These are phyloP conservation scores for Crax fasciolata DNA, from an alignment of 2,797 vertebrate species.

Conservation along the genomic window DNA sequence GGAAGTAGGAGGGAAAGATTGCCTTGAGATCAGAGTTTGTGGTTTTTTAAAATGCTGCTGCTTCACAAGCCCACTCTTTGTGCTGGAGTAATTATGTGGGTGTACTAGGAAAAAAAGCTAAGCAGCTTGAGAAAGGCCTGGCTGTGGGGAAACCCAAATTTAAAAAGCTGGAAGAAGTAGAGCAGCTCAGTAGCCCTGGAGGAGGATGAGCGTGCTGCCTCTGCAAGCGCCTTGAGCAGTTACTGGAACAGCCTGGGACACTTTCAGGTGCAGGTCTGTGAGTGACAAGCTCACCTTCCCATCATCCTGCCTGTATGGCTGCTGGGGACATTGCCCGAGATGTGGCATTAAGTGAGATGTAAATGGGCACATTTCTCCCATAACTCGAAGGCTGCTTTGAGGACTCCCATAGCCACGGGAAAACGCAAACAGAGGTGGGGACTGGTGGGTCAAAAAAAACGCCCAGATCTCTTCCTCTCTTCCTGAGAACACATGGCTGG, in stretches of 20 bases:
- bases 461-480: background rate
- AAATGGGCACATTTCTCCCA: background rate
- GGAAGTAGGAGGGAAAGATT: slow-evolving; percentile 79
- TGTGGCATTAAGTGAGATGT: accelerated
- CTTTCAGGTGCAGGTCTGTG: background rate
- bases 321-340: background rate
- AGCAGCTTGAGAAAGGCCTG: slow-evolving; percentile 70
- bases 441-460: background rate
- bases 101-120: slow-evolving; percentile 71
- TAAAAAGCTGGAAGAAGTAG: slow-evolving; percentile 45
- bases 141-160: slow-evolving; percentile 71
- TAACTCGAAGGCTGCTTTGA: background rate
- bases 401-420: background rate
- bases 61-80: slow-evolving; percentile 81
- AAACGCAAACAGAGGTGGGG: background rate
- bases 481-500: background rate
- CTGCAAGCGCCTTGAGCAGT: background rate
- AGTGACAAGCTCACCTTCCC: background rate
- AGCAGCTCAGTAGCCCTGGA: background rate
- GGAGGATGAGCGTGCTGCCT: background rate
- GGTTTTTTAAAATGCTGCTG: slow-evolving; percentile 80
- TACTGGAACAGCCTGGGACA: background rate
- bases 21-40: slow-evolving; percentile 81
- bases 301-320: background rate
- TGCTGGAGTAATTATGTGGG: slow-evolving; percentile 82